These are phyloP conservation scores for Lasioglossum malachurum DNA, from an alignment of 2,888 invertebrate genomes.

Conservation along the genomic window DNA sequence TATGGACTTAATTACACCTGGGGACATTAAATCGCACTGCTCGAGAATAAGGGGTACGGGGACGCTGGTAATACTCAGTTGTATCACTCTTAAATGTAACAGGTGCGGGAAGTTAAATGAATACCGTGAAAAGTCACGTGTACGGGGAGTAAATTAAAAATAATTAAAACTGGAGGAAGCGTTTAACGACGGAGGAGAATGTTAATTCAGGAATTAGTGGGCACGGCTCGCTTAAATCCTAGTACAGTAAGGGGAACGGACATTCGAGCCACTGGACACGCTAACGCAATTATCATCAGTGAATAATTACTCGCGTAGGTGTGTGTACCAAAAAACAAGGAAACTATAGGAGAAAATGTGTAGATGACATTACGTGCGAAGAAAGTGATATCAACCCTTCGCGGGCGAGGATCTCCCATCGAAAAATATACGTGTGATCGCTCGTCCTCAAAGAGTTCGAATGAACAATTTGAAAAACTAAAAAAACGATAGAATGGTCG, in stretches of 20 bases:
- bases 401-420: background rate
- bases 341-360: background rate
- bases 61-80: background rate
- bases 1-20: background rate
- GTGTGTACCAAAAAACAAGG: background rate
- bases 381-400: background rate
- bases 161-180: background rate
- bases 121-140: background rate
- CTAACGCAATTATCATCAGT: background rate
- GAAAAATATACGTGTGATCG: background rate
- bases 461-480: background rate
- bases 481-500: background rate
- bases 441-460: background rate
- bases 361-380: background rate
- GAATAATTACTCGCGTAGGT: background rate
- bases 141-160: slow-evolving; percentile 11
- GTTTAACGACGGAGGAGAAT: background rate
- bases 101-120: background rate
- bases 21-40: slow-evolving; percentile 37
- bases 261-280: background rate
- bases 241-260: background rate
- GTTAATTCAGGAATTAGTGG: background rate
- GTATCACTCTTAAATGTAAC: background rate
- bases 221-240: background rate
- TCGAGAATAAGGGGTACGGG: slow-evolving; percentile 41